phyloP scores from a whole-genome alignment of 2,888 invertebrate genomes.

The Drosophila buzzatii region DNA sequence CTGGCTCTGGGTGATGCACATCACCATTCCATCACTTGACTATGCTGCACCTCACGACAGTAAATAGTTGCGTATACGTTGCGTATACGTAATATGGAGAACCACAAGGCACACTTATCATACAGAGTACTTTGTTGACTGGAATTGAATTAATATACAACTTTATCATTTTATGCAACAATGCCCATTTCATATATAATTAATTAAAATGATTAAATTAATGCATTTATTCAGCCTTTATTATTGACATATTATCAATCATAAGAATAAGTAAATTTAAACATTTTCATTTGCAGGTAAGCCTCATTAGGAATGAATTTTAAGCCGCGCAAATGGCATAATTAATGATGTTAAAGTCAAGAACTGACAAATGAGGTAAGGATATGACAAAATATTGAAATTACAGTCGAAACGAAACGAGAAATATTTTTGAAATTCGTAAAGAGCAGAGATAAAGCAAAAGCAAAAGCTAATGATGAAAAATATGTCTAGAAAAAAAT shows the following conservation, averaged over 20 bases:
- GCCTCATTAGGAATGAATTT: neutral
- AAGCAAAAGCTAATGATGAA: no score
- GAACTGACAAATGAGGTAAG: neutral
- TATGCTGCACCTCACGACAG: constrained; percentile 2
- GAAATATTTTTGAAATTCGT: neutral
- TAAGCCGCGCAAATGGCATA: neutral
- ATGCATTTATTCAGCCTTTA: neutral
- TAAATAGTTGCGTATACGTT: constrained; percentile 9
- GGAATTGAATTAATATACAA: constrained; percentile 1
- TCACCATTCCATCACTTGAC: neutral
- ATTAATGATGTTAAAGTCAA: neutral
- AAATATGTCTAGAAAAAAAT: neutral
- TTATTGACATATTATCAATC: constrained; percentile 9
- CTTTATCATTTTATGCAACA: neutral
- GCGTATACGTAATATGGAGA: constrained; percentile 15
- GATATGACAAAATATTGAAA: neutral
- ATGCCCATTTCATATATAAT: constrained; percentile 1
- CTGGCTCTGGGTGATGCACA: neutral
- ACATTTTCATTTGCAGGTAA: constrained; percentile 33
- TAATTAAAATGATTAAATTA: neutral
- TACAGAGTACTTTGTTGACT: neutral
- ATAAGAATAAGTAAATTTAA: neutral
- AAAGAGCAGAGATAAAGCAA: neutral
- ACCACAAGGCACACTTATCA: constrained; percentile 4
- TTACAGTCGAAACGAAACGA: neutral